Conservation (phyloP, 2,888 invertebrate species). For the Notocelia uddmanniana region DNA sequence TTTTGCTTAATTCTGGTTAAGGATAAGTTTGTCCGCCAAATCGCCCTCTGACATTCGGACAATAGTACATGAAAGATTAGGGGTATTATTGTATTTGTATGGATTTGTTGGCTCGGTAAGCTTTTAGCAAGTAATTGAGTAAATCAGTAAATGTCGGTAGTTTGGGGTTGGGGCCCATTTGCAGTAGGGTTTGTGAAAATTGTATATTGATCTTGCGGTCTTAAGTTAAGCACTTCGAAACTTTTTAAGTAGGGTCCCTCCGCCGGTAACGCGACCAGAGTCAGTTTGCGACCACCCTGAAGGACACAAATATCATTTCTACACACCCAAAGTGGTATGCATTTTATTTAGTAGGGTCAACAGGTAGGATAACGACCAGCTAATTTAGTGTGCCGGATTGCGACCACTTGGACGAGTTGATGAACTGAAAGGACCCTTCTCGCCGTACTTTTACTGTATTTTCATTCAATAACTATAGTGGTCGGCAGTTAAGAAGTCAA, state of each 20-base stretch:
- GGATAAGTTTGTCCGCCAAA: constrained; percentile 17
- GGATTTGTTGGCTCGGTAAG: constrained; percentile 24
- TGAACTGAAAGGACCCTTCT: too few species aligned
- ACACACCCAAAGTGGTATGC: too few species aligned
- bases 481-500: too few species aligned
- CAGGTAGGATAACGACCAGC: too few species aligned
- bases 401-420: too few species aligned
- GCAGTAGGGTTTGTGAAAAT: constrained; percentile 32
- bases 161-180: constrained; percentile 27
- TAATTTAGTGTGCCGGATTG: too few species aligned
- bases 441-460: too few species aligned
- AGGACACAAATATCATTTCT: too few species aligned
- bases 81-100: constrained; percentile 46
- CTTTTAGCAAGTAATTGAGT: constrained; percentile 33
- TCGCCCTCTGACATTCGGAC: constrained; percentile 54
- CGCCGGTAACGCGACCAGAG: too few species aligned
- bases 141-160: constrained; percentile 24
- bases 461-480: too few species aligned
- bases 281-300: too few species aligned
- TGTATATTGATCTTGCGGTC: constrained; percentile 27
- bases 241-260: not conserved
- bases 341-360: too few species aligned
- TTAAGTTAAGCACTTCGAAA: constrained; percentile 12
- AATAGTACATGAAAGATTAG: constrained; percentile 54
- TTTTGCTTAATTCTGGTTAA: not conserved